These are phyloP conservation scores for Octodon degus DNA, from an alignment of 2,113 vertebrate genomes.

Conservation along the genomic window DNA sequence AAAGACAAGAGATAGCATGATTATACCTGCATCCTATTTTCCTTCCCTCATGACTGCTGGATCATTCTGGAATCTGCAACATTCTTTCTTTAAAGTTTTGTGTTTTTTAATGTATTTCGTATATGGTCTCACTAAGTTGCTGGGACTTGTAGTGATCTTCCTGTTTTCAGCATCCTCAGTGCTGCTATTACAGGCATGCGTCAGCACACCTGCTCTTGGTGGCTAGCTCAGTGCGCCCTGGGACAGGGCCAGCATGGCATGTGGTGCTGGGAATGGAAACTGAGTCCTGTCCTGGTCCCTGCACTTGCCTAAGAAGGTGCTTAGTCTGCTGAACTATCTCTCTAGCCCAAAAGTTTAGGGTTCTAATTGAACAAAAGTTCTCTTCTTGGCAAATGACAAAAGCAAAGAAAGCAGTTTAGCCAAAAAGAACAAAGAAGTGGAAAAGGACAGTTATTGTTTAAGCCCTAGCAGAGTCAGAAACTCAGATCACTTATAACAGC, in stretches of 20 bases:
- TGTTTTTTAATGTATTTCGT: neutral
- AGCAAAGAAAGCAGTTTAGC: neutral
- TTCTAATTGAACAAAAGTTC: neutral
- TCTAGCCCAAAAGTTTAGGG: neutral
- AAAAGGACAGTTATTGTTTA: neutral
- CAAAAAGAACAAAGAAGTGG: neutral
- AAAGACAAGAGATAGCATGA: neutral
- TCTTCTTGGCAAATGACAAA: neutral
- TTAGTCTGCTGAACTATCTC: no score
- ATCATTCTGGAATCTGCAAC: neutral
- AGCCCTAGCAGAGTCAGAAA: neutral
- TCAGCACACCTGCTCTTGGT: no score
- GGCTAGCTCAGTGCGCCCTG: no score
- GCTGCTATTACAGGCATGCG: no score
- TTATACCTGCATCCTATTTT: neutral
- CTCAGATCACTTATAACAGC: neutral
- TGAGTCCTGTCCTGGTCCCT: no score
- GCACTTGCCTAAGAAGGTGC: no score
- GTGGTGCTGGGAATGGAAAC: no score
- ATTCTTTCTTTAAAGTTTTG: neutral
- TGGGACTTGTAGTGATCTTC: no score
- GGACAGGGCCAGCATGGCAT: no score
- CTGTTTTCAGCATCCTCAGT: no score
- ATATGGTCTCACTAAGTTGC: no score
- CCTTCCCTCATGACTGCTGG: neutral